Base-by-base conservation (phyloP, 2,797 vertebrate genomes). In the Melanitta fusca region DNA sequence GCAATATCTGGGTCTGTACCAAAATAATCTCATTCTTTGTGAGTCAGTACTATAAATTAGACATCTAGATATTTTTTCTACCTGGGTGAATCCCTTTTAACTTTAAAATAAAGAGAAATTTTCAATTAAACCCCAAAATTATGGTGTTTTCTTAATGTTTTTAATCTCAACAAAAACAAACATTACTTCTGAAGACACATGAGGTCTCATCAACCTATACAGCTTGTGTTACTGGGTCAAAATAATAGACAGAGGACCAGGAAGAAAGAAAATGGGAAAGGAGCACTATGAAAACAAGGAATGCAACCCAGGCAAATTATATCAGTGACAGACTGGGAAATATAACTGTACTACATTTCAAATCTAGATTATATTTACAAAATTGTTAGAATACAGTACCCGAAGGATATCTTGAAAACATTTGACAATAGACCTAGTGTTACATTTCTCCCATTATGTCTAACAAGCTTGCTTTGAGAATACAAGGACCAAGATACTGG, bases 401-500 rank as follows among this genome's bases (percentile, higher is more conserved):
- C 68, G 20, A 64, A 64, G 30, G 21, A 24, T 10, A 32, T 18
- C 64, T 75, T 49, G 51, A 85, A 95, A 51, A 22, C 6, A 61
- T 34, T 28, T 34, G 11, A 41, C 51, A 36, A 18, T 1, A 34
- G 34, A 64, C 8, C 51, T 77, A 68, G 61, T 38, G 53, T 3
- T 57, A 72, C 11, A 32, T 75, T 60, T 64, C 57, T 85, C 47
- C 41, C 38, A 32, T 1, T 54, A 69, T 57, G 41, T 49, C 38
- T 20, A 51, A 78, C 8, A 65, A 16, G 9, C 8, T 6, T 4
- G 7, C 58, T 58, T 22, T 77, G 39, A 82, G 45, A 77, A 58
- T 38, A 77, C 28, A 61, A 49, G 21, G 18, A 57, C 54, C 19
- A 61, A 0, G 0, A 20, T 8, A 75, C 4, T 21, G 32, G 6